Conservation (phyloP, 2,888 invertebrate genomes). For the Nasonovia ribisnigri region DNA sequence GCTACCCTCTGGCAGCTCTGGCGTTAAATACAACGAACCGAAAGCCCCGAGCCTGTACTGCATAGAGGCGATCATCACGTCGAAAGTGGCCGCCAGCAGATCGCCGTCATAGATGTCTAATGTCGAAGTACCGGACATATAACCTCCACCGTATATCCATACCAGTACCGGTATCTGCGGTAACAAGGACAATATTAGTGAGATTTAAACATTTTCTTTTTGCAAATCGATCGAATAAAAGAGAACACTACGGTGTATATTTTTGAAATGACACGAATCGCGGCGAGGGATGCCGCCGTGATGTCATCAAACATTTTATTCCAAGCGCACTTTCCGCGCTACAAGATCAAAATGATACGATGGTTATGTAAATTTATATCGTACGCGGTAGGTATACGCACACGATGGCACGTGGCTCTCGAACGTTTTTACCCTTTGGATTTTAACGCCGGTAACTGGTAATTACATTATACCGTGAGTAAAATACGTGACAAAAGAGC, state of each 20-base stretch:
- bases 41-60: conserved; percentile 95
- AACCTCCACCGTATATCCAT: conserved; percentile 96
- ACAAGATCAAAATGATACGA: background rate
- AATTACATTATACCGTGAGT: background rate
- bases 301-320: background rate
- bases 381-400: background rate
- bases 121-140: conserved; percentile 92
- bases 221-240: background rate
- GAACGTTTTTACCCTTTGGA: background rate
- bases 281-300: background rate
- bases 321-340: background rate
- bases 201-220: background rate
- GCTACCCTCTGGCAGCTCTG: conserved; percentile 78
- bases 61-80: conserved; percentile 94
- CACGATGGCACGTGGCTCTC: too few species aligned
- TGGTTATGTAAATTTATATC: background rate
- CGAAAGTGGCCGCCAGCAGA: conserved; percentile 88
- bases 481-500: background rate
- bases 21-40: conserved; percentile 87
- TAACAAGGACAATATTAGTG: conserved; percentile 20
- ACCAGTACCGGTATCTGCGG: conserved; percentile 82
- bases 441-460: background rate
- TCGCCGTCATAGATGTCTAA: conserved; percentile 95
- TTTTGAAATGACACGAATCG: background rate
- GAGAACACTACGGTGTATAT: too few species aligned